Percentiles rank a stretch among this genome's conserved stretches.
phyloP scores from a whole-genome alignment of 2,113 vertebrate species.

The Galemys pyrenaicus region DNA sequence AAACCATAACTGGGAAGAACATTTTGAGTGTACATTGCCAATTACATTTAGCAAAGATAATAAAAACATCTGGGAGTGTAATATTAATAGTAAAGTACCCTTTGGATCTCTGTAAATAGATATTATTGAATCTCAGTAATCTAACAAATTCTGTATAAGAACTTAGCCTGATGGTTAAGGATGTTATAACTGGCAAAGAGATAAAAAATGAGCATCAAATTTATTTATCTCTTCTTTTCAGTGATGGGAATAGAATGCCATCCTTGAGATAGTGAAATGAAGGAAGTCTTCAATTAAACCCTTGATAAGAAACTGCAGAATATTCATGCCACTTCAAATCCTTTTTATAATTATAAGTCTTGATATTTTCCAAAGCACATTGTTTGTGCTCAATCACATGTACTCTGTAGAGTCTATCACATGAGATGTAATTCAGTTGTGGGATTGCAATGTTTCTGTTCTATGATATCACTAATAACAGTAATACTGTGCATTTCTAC shows the following conservation, averaged over 20 bases:
- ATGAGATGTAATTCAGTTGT: constrained; percentile 31
- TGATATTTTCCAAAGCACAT: constrained; percentile 60
- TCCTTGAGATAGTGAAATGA: constrained; percentile 53
- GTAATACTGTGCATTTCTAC: constrained; percentile 7
- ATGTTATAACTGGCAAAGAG: constrained; percentile 51
- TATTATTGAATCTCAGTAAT: constrained; percentile 50
- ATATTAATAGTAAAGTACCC: constrained; percentile 53
- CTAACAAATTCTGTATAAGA: constrained; percentile 53
- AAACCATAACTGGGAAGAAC: constrained; percentile 7
- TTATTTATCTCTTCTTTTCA: constrained; percentile 65
- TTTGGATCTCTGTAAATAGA: constrained; percentile 55
- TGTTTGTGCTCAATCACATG: constrained; percentile 52
- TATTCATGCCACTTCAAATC: constrained; percentile 49
- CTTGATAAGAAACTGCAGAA: constrained; percentile 60
- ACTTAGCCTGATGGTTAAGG: constrained; percentile 51
- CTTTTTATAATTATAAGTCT: constrained; percentile 60
- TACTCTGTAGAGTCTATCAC: constrained; percentile 27
- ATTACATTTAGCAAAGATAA: constrained; percentile 30
- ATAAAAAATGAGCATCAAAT: constrained; percentile 58
- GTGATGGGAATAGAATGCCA: constrained; percentile 46
- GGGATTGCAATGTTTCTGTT: constrained; percentile 12
- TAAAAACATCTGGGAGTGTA: constrained; percentile 39
- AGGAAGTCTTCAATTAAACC: constrained; percentile 68
- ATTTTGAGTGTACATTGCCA: not conserved
- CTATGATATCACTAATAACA: constrained; percentile 33